These are phyloP conservation scores for Anas capensis DNA, from an alignment of 2,797 vertebrate genomes.

Conservation along the genomic window DNA sequence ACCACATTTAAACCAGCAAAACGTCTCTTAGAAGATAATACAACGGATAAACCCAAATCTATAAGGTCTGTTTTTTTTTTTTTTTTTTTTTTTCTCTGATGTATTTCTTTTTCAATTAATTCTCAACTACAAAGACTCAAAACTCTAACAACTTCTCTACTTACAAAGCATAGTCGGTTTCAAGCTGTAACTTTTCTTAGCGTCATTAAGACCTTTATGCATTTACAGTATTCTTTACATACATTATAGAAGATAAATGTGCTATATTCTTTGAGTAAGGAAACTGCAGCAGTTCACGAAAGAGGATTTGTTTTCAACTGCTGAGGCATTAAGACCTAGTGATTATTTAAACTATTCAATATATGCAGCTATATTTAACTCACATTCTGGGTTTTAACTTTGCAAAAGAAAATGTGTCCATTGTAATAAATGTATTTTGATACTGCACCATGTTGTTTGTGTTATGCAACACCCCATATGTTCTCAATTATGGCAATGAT, in stretches of 20 bases:
- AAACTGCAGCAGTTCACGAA: constrained; percentile 5
- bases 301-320: constrained; percentile 65
- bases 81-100: constrained; percentile 12
- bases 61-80: neutral
- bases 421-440: constrained; percentile 36
- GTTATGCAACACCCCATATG: constrained; percentile 22
- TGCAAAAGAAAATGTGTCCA: neutral
- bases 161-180: constrained; percentile 15
- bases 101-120: constrained; percentile 34
- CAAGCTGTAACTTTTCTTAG: constrained; percentile 20
- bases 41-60: neutral
- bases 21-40: constrained; percentile 8
- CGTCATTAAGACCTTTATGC: constrained; percentile 36
- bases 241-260: constrained; percentile 46
- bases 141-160: constrained; percentile 8
- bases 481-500: constrained; percentile 18
- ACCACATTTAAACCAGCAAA: constrained; percentile 17
- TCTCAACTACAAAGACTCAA: constrained; percentile 40
- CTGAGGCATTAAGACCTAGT: constrained; percentile 40
- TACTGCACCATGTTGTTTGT: constrained; percentile 15
- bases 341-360: constrained; percentile 41
- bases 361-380: constrained; percentile 49
- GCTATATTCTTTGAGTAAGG: constrained; percentile 29
- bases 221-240: constrained; percentile 43
- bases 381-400: constrained; percentile 4